These are phyloP conservation scores for Osedax fenrisi DNA, from an alignment of 2,888 invertebrate genomes.

Conservation along the genomic window DNA sequence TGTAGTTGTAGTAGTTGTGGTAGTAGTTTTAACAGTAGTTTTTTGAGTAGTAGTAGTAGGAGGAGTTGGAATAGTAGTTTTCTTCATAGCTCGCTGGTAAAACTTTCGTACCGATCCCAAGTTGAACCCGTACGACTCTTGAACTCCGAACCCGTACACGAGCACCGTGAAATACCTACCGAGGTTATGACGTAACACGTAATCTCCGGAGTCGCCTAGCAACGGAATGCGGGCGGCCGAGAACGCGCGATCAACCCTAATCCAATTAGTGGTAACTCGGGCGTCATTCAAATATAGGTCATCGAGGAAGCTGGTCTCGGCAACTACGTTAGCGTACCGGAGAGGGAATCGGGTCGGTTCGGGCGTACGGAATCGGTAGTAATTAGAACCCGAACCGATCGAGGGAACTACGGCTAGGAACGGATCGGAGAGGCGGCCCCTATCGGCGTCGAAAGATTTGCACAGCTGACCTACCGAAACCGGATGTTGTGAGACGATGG, in stretches of 20 bases:
- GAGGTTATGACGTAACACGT: background rate
- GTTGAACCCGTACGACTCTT: conserved; percentile 12
- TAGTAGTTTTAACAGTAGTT: background rate
- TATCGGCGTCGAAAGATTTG: conserved; percentile 35
- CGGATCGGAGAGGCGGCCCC: conserved; percentile 38
- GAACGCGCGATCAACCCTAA: background rate
- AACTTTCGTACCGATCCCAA: background rate
- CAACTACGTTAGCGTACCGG: background rate
- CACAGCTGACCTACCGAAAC: conserved; percentile 35
- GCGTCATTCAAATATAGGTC: background rate
- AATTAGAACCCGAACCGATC: conserved; percentile 25
- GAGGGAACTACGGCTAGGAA: conserved; percentile 37
- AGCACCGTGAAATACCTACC: background rate
- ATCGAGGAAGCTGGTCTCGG: background rate
- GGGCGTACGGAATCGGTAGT: conserved; percentile 1
- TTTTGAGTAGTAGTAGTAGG: background rate
- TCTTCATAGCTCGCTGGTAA: background rate
- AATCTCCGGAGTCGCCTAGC: background rate
- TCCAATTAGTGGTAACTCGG: background rate
- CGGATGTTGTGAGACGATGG: conserved; percentile 33
- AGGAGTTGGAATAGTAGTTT: background rate
- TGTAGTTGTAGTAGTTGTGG: background rate
- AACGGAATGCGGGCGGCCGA: background rate
- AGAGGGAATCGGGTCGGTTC: background rate
- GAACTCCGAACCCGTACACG: background rate